Conservation (phyloP, 2,888 invertebrate genomes). For the Netelia melanura region DNA sequence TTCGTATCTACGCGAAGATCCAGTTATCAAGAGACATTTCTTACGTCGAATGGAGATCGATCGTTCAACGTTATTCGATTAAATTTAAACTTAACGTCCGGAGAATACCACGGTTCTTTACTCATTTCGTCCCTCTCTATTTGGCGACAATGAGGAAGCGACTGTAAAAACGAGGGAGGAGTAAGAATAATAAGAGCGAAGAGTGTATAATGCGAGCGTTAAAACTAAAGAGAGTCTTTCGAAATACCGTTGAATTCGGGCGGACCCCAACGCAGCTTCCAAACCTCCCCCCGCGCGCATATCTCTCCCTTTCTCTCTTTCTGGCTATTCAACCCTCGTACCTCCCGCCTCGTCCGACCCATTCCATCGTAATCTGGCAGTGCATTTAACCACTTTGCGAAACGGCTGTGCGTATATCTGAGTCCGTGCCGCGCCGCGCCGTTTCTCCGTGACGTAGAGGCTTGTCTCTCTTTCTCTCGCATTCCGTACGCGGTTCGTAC, state of each 20-base stretch:
- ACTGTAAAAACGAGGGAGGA: background rate
- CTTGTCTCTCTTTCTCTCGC: slow-evolving; percentile 33
- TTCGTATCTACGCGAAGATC: too few relatives aligned
- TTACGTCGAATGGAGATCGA: too few relatives aligned
- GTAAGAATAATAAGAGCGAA: slow-evolving; percentile 16
- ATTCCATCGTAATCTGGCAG: slow-evolving; percentile 80
- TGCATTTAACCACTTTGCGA: slow-evolving; percentile 84
- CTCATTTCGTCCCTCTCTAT: too few relatives aligned
- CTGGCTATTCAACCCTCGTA: slow-evolving; percentile 1
- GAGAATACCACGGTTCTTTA: too few relatives aligned
- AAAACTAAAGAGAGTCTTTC: slow-evolving; percentile 48
- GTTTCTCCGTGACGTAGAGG: slow-evolving; percentile 78
- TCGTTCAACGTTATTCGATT: too few relatives aligned
- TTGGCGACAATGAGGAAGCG: too few relatives aligned
- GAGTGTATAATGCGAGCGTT: slow-evolving; percentile 26
- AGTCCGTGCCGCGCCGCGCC: slow-evolving; percentile 55
- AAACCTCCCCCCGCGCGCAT: background rate
- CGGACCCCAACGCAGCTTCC: slow-evolving; percentile 27
- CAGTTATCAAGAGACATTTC: too few relatives aligned
- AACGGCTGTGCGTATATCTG: slow-evolving; percentile 81
- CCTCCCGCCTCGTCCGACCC: slow-evolving; percentile 16
- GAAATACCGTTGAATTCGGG: slow-evolving; percentile 49
- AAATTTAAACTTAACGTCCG: too few relatives aligned
- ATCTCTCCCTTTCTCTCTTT: slow-evolving; percentile 3
- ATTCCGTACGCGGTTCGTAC: slow-evolving; percentile 81